Evolutionary conservation across 2,888 invertebrate genomes (phyloP), one percentile per base, ranked within the genome.

Genomic region (Bruchidius siliquastri): DNA sequence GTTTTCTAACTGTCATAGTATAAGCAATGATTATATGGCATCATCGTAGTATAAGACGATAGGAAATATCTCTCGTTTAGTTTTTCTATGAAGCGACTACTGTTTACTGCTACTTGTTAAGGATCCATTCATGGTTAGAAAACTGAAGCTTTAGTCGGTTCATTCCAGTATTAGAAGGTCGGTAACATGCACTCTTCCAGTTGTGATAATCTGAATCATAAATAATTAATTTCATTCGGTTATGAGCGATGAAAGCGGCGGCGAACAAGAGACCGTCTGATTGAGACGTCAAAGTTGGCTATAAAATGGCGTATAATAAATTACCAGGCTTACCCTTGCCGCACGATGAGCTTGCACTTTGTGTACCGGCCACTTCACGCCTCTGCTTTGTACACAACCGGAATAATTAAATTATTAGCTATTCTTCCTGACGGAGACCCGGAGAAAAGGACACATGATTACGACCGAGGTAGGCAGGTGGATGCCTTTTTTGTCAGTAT

Each of bases 141-240:
- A 26, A 8, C 26, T 13, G 49, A 49, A 13, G 10, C 3, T 30
- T 30, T 8, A 8, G 30, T 30, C 8, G 30, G 49, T 8, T 49
- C 8, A 49, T 13, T 13, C 6, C 6, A 49, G 49, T 13, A 49
- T 49, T 49, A 49, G 49, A 49, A 49, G 49, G 18, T 49, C 49
- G 49, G 30, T 8, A 6, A 74, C 72, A 71, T 77, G 76, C 72
- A 75, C 73, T 72, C 76, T 75, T 70, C 67, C 68, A 79, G 81
- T 49, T 49, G 49, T 13, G 49, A 83, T 83, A 83, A 84, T 83
- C 83, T 84, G 83, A 84, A 85, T 85, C 82, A 82, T 77, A 80
- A 80, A 80, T 84, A 84, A 84, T 84, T 84, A 84, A 84, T 84
- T 84, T 84, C 83, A 83, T 82, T 83, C 83, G 84, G 83, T 49